Conservation (phyloP, 1,140 invertebrate genomes). For the Pachyrhynchus sulphureomaculatus region DNA sequence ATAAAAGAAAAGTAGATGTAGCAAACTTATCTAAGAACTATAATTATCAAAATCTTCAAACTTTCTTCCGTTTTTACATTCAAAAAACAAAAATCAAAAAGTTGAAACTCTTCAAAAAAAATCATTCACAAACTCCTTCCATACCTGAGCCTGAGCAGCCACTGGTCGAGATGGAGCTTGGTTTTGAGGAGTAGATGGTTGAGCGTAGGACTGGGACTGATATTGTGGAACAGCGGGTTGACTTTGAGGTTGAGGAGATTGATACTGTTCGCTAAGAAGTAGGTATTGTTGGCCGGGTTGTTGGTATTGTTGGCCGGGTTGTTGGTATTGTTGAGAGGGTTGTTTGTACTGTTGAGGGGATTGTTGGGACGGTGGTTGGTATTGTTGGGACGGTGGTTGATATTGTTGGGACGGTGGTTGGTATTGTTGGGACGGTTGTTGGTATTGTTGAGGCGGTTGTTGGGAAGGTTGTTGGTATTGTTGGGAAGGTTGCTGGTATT, state of each 20-base stretch:
- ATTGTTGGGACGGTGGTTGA: constrained; percentile 36
- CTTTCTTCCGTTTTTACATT: not conserved
- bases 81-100: constrained; percentile 1
- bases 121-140: constrained; percentile 21
- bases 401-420: constrained; percentile 46
- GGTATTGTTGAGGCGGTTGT: constrained; percentile 30
- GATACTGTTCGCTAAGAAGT: constrained; percentile 32
- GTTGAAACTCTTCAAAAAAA: not conserved
- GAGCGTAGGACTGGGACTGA: constrained; percentile 45
- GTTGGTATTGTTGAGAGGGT: constrained; percentile 45
- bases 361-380: constrained; percentile 13
- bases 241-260: constrained; percentile 36
- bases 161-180: constrained; percentile 51
- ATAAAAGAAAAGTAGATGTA: no score
- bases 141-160: constrained; percentile 53
- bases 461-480: constrained; percentile 26
- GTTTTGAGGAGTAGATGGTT: constrained; percentile 38
- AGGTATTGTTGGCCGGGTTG: constrained; percentile 35
- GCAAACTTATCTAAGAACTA: no score
- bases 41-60: no score
- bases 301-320: constrained; percentile 42
- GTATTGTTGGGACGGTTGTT: constrained; percentile 42
- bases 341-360: constrained; percentile 45
- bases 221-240: constrained; percentile 39
- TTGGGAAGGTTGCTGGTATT: constrained; percentile 12